These are phyloP conservation scores for Alectoris magna DNA, from an alignment of 2,797 vertebrate species.

Conservation along the genomic window DNA sequence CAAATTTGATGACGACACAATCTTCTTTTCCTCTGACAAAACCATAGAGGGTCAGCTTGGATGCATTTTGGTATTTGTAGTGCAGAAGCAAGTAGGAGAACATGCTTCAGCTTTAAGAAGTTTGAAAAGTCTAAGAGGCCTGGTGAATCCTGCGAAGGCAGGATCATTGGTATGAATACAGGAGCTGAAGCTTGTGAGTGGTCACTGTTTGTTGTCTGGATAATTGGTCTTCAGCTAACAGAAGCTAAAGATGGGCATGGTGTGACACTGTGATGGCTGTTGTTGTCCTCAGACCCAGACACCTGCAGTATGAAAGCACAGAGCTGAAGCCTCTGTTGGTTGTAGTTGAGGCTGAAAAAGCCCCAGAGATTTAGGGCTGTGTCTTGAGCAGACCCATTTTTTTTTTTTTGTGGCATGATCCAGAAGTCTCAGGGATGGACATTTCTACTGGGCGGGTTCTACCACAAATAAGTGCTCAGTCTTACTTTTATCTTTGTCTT, in stretches of 20 bases:
- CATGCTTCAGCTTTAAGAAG: neutral
- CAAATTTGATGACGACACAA: rapidly evolving
- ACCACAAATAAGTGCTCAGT: neutral
- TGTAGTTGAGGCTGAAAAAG: neutral
- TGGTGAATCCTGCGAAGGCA: neutral
- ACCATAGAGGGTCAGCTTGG: neutral
- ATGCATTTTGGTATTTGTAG: neutral
- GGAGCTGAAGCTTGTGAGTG: neutral
- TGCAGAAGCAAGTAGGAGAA: neutral
- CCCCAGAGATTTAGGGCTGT: neutral
- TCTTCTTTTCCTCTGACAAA: neutral
- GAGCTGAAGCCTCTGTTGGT: neutral
- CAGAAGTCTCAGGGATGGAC: neutral
- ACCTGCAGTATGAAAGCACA: neutral
- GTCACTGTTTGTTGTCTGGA: neutral
- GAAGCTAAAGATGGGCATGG: neutral
- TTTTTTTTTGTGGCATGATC: neutral
- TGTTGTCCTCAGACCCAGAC: neutral
- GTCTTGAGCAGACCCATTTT: neutral
- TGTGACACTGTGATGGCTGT: neutral
- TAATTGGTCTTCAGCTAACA: neutral
- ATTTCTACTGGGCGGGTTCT: neutral
- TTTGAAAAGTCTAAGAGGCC: neutral
- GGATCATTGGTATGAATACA: neutral
- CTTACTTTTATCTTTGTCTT: neutral